Base-by-base conservation (phyloP, 2,888 invertebrate species). In the Strigamia transsilvanica region DNA sequence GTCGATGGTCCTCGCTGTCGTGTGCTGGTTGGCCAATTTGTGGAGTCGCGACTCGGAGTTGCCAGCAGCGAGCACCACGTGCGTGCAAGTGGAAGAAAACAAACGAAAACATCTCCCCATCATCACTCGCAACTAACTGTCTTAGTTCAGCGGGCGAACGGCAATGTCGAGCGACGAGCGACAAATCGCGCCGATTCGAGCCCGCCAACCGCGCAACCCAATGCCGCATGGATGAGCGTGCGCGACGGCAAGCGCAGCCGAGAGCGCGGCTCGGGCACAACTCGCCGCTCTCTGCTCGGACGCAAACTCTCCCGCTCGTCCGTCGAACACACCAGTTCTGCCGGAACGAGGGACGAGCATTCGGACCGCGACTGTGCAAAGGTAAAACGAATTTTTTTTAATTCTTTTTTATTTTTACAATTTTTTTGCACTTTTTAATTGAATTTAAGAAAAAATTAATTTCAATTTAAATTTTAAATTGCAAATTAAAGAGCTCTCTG, bases 151-250 rank as follows among this genome's bases (percentile, higher is more conserved):
- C 61, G 18, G 3, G 10, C 61, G 9, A 15, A 3, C n/a, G 18
- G 21, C 18, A 12, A 61, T n/a, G 61, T 61, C 3, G 3, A 15
- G 2, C 46, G 13, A 2, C 15, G 3, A 10, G 3, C 46, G 61
- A 61, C 61, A 61, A 5, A 18, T 10, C 2, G 61, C 23, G 51
- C 13, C 3, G 2, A 51, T 2, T 9, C 51, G 3, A 51, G 13
- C 13, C n/a, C 51, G n/a, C n/a, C 51, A 51, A n/a, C 15, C 2
- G 2, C 78, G 78, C 32, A 12, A n/a, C 32, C 12, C 38, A n/a
- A 32, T 15, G 38, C 78, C 78, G 78, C 32, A 80, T 80, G 80
- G 80, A 80, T 80, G 80, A 80, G 80, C 38, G 80, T 80, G 46
- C 41, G 80, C 41, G 80, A 80, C 41, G 46, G 23, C 80, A 80